phyloP scores from a whole-genome alignment of 2,113 vertebrate genomes.

The Chitala chitala region DNA sequence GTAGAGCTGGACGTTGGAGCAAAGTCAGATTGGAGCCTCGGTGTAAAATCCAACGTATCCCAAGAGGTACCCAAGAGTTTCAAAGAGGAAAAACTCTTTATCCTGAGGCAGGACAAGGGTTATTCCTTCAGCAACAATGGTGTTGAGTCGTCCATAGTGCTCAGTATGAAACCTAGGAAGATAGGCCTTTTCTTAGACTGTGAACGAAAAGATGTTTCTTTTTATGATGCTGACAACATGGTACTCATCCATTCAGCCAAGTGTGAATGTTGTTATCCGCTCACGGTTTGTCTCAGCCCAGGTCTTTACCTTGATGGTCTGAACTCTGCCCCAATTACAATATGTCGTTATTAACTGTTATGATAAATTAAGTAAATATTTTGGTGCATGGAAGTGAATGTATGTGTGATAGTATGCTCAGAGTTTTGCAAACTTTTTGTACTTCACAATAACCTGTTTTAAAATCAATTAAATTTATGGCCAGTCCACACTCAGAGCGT shows the following conservation, averaged over 20 bases:
- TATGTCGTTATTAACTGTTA: not conserved
- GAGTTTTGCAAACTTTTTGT: too few relatives aligned
- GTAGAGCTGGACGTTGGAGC: constrained; percentile 46
- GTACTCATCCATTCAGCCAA: constrained; percentile 1
- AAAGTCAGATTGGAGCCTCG: constrained; percentile 41
- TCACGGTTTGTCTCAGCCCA: constrained; percentile 1
- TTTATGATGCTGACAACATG: constrained; percentile 29
- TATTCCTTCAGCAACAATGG: not conserved
- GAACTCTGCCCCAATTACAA: not conserved
- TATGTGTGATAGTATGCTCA: too few relatives aligned
- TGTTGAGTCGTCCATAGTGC: not conserved
- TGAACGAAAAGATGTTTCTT: constrained; percentile 4
- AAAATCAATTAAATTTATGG: too few relatives aligned
- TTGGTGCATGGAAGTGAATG: not conserved
- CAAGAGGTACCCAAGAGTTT: not conserved
- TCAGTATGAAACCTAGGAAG: not conserved
- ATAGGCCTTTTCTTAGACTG: constrained; percentile 28
- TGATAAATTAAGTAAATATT: not conserved
- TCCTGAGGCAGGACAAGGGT: constrained; percentile 17
- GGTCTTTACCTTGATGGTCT: constrained; percentile 10
- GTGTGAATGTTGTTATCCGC: not conserved
- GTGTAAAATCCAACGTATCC: constrained; percentile 3
- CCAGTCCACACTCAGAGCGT: too few relatives aligned
- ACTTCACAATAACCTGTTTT: too few relatives aligned
- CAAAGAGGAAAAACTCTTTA: not conserved